phyloP scores from a whole-genome alignment of 2,113 vertebrate genomes.

The Andinoacara biseriatus region DNA sequence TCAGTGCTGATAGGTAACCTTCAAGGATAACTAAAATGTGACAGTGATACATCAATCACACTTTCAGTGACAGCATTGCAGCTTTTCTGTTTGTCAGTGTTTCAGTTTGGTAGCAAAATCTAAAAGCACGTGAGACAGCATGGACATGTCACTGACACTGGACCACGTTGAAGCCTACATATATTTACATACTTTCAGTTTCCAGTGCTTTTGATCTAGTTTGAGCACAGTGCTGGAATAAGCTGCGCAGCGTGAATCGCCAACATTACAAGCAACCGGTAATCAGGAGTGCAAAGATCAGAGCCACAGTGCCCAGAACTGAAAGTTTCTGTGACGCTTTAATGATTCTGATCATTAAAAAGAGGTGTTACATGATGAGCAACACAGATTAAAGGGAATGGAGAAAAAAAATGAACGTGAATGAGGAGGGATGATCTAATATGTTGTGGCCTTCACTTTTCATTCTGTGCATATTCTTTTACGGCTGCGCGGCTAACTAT shows the following conservation, averaged over 20 bases:
- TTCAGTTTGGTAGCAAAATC: not conserved
- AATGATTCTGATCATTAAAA: constrained; percentile 30
- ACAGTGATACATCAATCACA: not conserved
- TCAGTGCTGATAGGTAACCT: not conserved
- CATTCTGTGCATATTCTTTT: not conserved
- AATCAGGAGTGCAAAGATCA: constrained; percentile 7
- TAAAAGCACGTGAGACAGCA: not conserved
- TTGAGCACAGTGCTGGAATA: not conserved
- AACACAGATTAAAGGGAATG: constrained; percentile 14
- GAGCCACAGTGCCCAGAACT: not conserved
- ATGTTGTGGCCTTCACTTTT: not conserved
- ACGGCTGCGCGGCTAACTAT: constrained; percentile 8
- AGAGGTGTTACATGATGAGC: not conserved
- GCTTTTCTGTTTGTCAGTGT: not conserved
- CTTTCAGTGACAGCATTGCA: not conserved
- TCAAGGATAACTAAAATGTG: not conserved
- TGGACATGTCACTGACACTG: not conserved
- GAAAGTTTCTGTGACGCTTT: constrained; percentile 9
- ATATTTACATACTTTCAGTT: not conserved
- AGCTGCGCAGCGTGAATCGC: not conserved
- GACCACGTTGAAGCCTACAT: not conserved
- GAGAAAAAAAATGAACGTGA: not conserved
- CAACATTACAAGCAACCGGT: not conserved
- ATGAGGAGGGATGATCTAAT: not conserved
- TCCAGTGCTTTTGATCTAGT: not conserved